Evolutionary conservation across 2,888 invertebrate genomes (phyloP), one percentile per base, ranked within the genome.

Genomic region (Hetaerina titia): DNA sequence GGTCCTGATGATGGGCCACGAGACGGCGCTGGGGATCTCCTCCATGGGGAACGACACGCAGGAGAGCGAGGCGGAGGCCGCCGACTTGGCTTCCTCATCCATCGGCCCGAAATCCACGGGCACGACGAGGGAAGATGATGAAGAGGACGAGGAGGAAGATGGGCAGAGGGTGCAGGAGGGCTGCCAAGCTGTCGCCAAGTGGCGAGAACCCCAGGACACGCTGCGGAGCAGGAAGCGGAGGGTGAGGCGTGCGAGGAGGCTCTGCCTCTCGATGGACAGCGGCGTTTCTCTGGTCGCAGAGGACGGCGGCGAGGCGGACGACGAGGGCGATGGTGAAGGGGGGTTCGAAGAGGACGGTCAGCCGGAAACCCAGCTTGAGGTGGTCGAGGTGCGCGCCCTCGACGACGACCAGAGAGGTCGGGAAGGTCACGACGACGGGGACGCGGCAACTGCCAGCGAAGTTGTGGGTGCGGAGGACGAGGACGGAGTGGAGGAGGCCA

Each of bases 201-300:
- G n/a, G n/a, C 69, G n/a, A 5, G 19, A 13, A 13, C 13, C 25
- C 13, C 25, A 2, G 81, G 31, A 81, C 81, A 25, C 8, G 45
- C 64, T 45, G 19, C 64, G 92, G n/a, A n/a, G 64, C 9, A 69
- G 56, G 45, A 64, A 69, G 22, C 45, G 69, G 11, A 31, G 92
- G 56, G 56, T 69, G 31, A 60, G 92, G 2, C 69, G 92, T 4
- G 56, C 64, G 11, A 92, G 92, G n/a, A 92, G 74, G n/a, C 56
- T 92, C 22, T 92, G 92, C n/a, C 92, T 92, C 4, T 92, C 92
- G 11, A 92, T 92, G 92, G 92, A 92, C 74, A 92, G 92, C 57
- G 92, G 92, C 9, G 92, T 92, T 1, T 92, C 92, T 5, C 57
- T 92, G n/a, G 92, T 92, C 45, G 92, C 69, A 2, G 92, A 92